Evolutionary conservation across 23 tunicate species (phyloP), one percentile per base, ranked within the genome.

Genomic region (Styela plicata): DNA sequence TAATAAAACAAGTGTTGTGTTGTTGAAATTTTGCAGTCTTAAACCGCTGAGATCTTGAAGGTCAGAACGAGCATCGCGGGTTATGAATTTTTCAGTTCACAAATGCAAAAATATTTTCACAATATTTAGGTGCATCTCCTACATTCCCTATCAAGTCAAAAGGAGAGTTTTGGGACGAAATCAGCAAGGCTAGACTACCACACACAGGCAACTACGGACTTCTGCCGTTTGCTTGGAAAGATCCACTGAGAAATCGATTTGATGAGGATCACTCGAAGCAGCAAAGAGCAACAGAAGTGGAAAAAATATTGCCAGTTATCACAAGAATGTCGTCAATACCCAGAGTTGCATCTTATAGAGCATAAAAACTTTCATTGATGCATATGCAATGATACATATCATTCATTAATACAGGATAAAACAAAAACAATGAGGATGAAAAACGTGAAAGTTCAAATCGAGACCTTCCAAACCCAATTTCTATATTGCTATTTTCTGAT

Each of bases 201-300:
- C 32, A n/a, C 64, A 36, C 64, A 5, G 66, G 33, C n/a, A 53
- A 44, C 27, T 44, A 52, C 64, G 37, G 53, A 16, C 37, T 76
- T 16, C 65, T 76, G 26, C 81, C 81, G 0, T 76, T 76, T 76
- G 53, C 81, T 71, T 76, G 81, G 81, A 76, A 76, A 76, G 81
- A 76, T 21, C 64, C 52, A 0, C 21, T 33, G 24, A 27, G 77
- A 71, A 28, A 28, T 32, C 34, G 35, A 3, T 28, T 21, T 32
- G 77, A 27, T 32, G 77, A 71, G 13, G 37, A 26, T 5, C 29
- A 24, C 29, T 2, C 24, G 36, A 22, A 21, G 23, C 77, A 71
- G 17, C 77, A 71, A 36, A 5, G 77, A 31, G 24, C 32, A 30
- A 26, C 37, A 21, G 77, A 71, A 76, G 81, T 44, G 70, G 81